Base-by-base conservation (phyloP, 1,140 invertebrate genomes). In the Anoplophora glabripennis region DNA sequence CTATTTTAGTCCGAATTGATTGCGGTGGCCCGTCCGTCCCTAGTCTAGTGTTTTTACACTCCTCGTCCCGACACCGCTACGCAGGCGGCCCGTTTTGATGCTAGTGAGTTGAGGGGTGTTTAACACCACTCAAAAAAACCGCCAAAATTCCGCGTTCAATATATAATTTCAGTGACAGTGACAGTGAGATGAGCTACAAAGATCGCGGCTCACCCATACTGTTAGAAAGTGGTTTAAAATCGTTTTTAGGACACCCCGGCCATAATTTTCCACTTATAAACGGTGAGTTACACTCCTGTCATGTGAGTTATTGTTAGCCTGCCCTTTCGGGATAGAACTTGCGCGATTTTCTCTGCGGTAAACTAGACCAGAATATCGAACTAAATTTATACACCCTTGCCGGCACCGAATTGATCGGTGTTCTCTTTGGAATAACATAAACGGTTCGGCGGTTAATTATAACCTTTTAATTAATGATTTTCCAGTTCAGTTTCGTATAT, bases 161-260 rank as follows among this genome's bases (percentile, higher is more conserved):
- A 55, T 73, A 72, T 63, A 72, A 73, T 69, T 74, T 74, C 51
- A 74, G 72, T 75, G 72, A 75, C 63, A 74, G 72, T 75, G 72
- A 74, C 59, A 74, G 73, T 75, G 73, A 74, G 68, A 76, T 76
- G 75, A 75, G 73, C 64, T 75, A 72, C 66, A 75, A 75, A 64
- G 75, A 76, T 62, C 65, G 73, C 42, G 66, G 70, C 51, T 76
- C 75, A 62, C 75, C 75, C 12, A 72, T 74, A 59, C 57, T 76
- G 51, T 64, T 74, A 21, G 75, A 76, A 64, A 76, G 72, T 62
- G 75, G 75, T 36, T 61, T 76, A 17, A 76, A 76, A 67, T 74
- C 73, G n/a, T 73, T 76, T 57, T 62, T 76, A 14, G 73, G 73
- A 66, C 73, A 75, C 57, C 72, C 74, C 15, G 75, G 73, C 61